These are phyloP conservation scores for Melopsittacus undulatus DNA, from an alignment of 2,797 vertebrate species.

Conservation along the genomic window DNA sequence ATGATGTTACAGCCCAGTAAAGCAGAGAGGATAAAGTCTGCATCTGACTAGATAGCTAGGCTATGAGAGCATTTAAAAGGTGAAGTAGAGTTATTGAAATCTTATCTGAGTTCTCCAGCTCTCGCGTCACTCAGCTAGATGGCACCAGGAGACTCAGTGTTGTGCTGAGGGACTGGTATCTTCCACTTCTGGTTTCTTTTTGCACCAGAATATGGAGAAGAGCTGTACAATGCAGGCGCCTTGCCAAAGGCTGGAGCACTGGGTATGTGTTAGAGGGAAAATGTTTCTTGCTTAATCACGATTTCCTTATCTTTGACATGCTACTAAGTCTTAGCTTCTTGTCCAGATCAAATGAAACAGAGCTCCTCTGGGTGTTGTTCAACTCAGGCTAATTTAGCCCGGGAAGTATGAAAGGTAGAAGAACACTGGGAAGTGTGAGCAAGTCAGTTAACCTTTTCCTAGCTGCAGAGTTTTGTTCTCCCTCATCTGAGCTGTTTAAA, in stretches of 20 bases:
- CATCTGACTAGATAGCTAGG: not conserved
- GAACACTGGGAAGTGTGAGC: not conserved
- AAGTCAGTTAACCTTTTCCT: not conserved
- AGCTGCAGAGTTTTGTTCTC: not conserved
- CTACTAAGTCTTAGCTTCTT: not conserved
- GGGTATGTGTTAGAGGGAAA: not conserved
- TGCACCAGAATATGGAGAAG: not conserved
- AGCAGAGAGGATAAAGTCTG: not conserved
- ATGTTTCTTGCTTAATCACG: not conserved
- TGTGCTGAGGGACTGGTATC: not conserved
- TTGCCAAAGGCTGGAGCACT: not conserved
- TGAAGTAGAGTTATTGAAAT: not conserved
- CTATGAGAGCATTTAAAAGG: not conserved
- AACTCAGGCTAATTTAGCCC: not conserved
- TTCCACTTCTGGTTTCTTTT: not conserved
- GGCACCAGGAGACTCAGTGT: constrained; percentile 26
- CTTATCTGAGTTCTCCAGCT: not conserved
- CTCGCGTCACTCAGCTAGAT: constrained; percentile 19
- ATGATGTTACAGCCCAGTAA: not conserved
- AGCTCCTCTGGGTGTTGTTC: not conserved
- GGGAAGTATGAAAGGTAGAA: not conserved
- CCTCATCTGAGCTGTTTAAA: not conserved
- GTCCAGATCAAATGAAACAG: not conserved
- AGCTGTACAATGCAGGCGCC: not conserved
- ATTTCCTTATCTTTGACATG: not conserved